Evolutionary conservation across 1,140 invertebrate genomes (phyloP).

Genomic region (Drosophila obscura): DNA sequence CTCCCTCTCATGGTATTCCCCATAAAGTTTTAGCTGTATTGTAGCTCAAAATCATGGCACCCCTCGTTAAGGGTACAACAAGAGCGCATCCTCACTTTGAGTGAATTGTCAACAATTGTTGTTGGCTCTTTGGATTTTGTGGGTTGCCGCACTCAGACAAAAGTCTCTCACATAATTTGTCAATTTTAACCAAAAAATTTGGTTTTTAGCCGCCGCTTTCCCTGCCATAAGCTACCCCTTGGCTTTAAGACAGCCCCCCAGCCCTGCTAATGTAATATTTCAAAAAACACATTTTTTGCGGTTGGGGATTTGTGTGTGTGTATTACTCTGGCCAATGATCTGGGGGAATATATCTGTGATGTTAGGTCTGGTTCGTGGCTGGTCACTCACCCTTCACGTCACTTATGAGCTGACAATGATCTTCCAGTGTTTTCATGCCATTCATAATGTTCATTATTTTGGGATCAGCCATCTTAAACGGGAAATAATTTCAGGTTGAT

Average conservation of each 20-base stretch:
- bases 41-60: not conserved
- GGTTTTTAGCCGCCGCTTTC: conserved; percentile 14
- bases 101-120: conserved; percentile 81
- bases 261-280: conserved; percentile 62
- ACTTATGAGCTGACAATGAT: conserved; percentile 73
- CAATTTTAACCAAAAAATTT: conserved; percentile 78
- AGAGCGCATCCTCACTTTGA: conserved; percentile 53
- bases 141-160: conserved; percentile 53
- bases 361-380: conserved; percentile 1
- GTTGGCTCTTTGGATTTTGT: conserved; percentile 76
- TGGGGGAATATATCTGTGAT: conserved; percentile 1
- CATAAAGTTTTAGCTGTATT: no score
- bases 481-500: conserved; percentile 27
- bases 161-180: conserved; percentile 81
- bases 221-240: not conserved
- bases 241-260: conserved; percentile 1
- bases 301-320: conserved; percentile 12
- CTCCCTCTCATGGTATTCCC: no score
- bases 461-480: conserved; percentile 59
- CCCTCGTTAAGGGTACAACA: conserved; percentile 9
- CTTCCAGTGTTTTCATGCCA: conserved; percentile 64
- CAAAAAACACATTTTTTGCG: conserved; percentile 63
- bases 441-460: conserved; percentile 71
- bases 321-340: not conserved
- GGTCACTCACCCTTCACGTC: conserved; percentile 62